phyloP scores from a whole-genome alignment of 2,888 invertebrate genomes.

The Frankliniella intonsa region DNA sequence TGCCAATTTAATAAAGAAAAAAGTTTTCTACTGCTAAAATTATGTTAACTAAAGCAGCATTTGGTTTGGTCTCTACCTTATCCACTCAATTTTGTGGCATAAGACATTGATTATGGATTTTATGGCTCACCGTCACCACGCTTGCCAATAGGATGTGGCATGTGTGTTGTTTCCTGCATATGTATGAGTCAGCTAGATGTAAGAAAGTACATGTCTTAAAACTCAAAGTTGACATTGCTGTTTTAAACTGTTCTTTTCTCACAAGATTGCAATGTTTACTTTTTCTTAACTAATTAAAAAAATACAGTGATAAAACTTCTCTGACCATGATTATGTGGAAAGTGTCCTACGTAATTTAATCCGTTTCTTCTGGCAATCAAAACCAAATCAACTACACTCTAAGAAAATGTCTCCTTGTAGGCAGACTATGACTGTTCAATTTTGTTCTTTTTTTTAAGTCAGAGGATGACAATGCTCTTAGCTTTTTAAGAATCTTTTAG shows the following conservation, averaged over 20 bases:
- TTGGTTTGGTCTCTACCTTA: no score
- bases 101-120: no score
- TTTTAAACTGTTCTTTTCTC: no score
- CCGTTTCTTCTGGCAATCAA: background rate
- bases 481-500: no score
- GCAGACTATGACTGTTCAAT: background rate
- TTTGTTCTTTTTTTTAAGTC: no score
- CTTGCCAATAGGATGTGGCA: no score
- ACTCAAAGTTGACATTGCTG: background rate
- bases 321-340: background rate
- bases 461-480: no score
- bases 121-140: no score
- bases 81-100: no score
- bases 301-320: constrained; percentile 3
- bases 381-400: background rate
- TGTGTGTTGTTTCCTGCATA: background rate
- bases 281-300: constrained; percentile 6
- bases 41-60: no score
- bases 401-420: background rate
- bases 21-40: background rate
- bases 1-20: background rate
- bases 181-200: background rate
- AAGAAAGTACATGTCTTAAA: background rate
- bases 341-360: background rate
- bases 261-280: no score